Evolutionary conservation across 2,797 vertebrate species (phyloP), one percentile per base, ranked within the genome.

Genomic region (Mustela erminea): DNA sequence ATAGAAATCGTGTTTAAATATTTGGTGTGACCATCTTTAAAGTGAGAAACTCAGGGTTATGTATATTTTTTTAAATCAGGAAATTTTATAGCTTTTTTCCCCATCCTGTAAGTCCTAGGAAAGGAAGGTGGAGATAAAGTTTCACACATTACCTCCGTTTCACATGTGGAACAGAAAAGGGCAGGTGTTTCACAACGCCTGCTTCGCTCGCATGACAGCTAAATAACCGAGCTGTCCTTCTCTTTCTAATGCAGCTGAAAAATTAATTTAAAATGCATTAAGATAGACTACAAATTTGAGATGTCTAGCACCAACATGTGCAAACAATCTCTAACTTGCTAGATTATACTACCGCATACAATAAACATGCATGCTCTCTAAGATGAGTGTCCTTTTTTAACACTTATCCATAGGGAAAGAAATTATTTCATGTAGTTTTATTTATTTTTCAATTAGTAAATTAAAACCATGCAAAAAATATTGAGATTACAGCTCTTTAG

Each of bases 401-500:
- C 2, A 62, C 38, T 38, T 85, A 43, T 83, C 72, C 17, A 58
- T 21, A 35, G 78, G 60, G 43, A 78, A 97, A 97, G 56, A 41
- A 46, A 46, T 54, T 54, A 29, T 56, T 92, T 92, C 70, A 85
- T 49, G 83, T 25, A 29, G n/a, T 49, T 83, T 86, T 66, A 54
- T 17, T 38, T 82, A 54, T 17, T 38, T 85, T 52, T 77, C 38
- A 82, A 92, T 75, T 80, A 77, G 43, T 27, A 86, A 77, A 77
- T n/a, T 70, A 90, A 89, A 81, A 49, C 25, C 29, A 41, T 35
- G 21, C 77, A 35, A 92, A 96, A 90, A 89, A 77, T 72, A 74
- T 3, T 23, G 43, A 87, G 14, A 29, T 77, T 38, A 46, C 20
- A 90, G 56, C 2, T 94, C 54, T 25, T 77, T 49, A 27, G 54